These are phyloP conservation scores for Acromyrmex heyeri DNA, from an alignment of 1,140 invertebrate species.

Conservation along the genomic window DNA sequence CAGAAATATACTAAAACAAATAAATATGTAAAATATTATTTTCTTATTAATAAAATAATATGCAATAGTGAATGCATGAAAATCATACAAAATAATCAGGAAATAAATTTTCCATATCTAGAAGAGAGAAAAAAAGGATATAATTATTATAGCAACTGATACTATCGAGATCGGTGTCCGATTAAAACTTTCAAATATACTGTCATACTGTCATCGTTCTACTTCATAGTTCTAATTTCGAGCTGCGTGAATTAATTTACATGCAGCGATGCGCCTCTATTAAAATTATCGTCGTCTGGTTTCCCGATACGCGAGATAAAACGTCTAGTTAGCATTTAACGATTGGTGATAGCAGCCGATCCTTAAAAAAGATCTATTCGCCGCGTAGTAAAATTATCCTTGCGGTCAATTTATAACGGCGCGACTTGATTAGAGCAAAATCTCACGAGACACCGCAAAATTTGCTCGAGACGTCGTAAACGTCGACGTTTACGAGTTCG, in stretches of 20 bases:
- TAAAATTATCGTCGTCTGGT: neutral
- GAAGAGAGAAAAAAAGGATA: neutral
- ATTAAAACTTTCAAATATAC: neutral
- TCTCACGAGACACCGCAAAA: slow-evolving; percentile 32
- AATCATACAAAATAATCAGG: neutral
- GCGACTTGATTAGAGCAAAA: slow-evolving; percentile 67
- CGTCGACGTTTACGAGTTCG: slow-evolving; percentile 60
- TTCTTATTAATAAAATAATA: neutral
- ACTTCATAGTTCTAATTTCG: neutral
- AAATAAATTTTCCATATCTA: neutral
- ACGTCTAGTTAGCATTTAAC: slow-evolving; percentile 18
- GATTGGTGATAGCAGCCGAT: slow-evolving; percentile 12
- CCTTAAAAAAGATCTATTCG: neutral
- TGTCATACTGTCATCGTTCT: neutral
- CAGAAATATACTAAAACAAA: neutral
- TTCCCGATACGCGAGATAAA: slow-evolving; percentile 25
- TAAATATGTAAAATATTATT: neutral
- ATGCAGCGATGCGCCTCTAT: neutral
- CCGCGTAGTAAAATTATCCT: slow-evolving; percentile 37
- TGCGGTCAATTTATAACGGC: slow-evolving; percentile 56
- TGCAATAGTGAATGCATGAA: neutral
- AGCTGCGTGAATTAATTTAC: slow-evolving; percentile 8
- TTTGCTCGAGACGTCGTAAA: slow-evolving; percentile 46
- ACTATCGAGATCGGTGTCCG: neutral
- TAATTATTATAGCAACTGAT: too few species aligned